These are phyloP conservation scores for Pollimyrus isidori DNA, from an alignment of 2,113 vertebrate species.

Conservation along the genomic window DNA sequence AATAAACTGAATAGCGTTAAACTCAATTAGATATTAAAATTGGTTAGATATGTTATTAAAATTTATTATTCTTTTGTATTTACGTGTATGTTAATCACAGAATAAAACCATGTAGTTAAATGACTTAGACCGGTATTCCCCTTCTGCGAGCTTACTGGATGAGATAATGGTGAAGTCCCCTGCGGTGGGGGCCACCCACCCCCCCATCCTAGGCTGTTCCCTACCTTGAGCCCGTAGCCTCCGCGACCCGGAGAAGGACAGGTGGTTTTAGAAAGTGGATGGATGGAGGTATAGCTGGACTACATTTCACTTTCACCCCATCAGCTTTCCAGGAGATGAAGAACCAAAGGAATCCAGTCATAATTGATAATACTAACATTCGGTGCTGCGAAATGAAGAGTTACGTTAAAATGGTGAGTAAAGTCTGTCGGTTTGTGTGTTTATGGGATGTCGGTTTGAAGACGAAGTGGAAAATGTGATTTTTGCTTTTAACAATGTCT, in stretches of 20 bases:
- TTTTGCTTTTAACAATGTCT: neutral
- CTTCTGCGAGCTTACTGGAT: neutral
- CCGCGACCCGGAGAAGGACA: too few relatives aligned
- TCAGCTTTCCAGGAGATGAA: neutral
- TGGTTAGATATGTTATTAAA: neutral
- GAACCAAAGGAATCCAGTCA: neutral
- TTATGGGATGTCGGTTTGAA: too few relatives aligned
- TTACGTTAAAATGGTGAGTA: slow-evolving; percentile 13
- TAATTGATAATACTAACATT: slow-evolving; percentile 27
- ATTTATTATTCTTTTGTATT: neutral
- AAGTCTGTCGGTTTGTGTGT: neutral
- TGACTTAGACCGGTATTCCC: neutral
- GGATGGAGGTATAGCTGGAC: neutral
- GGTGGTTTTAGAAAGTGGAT: too few relatives aligned
- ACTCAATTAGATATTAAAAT: neutral
- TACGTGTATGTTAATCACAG: neutral
- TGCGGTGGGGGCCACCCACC: too few relatives aligned
- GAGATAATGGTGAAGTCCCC: neutral
- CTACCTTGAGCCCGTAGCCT: too few relatives aligned
- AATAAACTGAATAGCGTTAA: neutral
- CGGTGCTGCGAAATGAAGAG: slow-evolving; percentile 9
- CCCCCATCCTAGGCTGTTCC: neutral
- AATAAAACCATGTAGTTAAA: neutral
- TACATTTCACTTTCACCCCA: neutral
- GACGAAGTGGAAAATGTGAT: too few relatives aligned